Base-by-base conservation (phyloP, 2,888 invertebrate genomes). In the Fragum sueziense region DNA sequence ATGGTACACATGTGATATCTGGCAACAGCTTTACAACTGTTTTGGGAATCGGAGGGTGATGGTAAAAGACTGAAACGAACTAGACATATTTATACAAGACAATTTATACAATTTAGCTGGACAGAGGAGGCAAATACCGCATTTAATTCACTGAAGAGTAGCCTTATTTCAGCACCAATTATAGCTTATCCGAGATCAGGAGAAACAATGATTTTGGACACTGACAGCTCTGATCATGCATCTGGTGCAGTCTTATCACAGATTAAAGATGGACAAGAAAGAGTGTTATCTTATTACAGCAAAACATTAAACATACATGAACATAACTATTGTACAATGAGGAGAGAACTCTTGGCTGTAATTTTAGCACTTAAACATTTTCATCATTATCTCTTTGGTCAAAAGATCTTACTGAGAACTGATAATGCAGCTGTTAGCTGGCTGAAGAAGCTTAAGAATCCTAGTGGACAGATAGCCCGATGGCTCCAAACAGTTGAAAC, bases 251-350 rank as follows among this genome's bases (percentile, higher is more conserved):
- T 73, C 7, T 34, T 73, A 14, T 31, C 33, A 1, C 65, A 73
- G 20, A 25, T 52, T 20, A 51, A 65, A 51, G 34, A 65, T 52
- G 65, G 52, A 25, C 7, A 51, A 20, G 65, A 73, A 25, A 27
- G 37, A 27, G 70, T 74, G 0, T 71, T 80, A 31, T 65, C 74
- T 14, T 80, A 80, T 62, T 51, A 59, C n/a, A 77, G 80, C 51
- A 76, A 70, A 41, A 37, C 62, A 4, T 29, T 80, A n/a, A 70
- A 47, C 27, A 54, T 51, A 31, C 27, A 20, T 34, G 52, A 73
- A 34, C 0, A 6, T 33, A 61, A 33, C 20, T 73, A 73, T 52
- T 73, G 73, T 34, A 31, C 51, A 14, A 73, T 51, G 29, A 14
- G 52, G 0, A 62, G 34, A 34, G 73, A 73, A 25, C 17, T 73